phyloP scores from a whole-genome alignment of 1,140 invertebrate genomes.

The Hycleus cichorii region DNA sequence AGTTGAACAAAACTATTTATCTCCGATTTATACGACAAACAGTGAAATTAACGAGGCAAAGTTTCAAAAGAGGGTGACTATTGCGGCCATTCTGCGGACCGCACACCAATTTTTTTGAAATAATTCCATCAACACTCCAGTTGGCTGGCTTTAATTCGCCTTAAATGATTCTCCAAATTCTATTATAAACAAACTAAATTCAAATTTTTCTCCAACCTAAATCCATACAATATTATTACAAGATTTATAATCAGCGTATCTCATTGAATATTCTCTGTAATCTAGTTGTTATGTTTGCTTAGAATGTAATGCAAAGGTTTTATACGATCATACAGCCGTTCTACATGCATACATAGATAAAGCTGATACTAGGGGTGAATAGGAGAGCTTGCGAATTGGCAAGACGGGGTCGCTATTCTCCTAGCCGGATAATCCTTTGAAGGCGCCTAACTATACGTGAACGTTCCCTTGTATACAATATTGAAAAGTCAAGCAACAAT shows the following conservation, averaged over 20 bases:
- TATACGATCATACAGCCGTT: not conserved
- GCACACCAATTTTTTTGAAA: no score
- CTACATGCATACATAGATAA: no score
- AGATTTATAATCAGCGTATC: no score
- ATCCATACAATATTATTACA: no score
- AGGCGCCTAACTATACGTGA: conserved; percentile 7
- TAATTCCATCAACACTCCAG: no score
- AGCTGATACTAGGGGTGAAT: no score
- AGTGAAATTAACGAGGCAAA: conserved; percentile 9
- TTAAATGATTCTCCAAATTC: no score
- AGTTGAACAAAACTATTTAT: conserved; percentile 12
- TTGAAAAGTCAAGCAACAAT: conserved; percentile 8
- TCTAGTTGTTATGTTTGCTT: no score
- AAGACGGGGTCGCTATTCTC: not conserved
- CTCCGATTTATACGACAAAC: conserved; percentile 10
- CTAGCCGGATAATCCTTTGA: conserved; percentile 5
- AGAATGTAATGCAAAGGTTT: not conserved
- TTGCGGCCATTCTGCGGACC: not conserved
- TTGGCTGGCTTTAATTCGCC: no score
- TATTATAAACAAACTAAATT: no score
- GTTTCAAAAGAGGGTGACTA: conserved; percentile 6
- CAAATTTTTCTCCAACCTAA: no score
- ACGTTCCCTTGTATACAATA: conserved; percentile 3
- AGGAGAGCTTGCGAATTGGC: not conserved
- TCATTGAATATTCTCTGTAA: no score